Percentiles rank a stretch among this genome's conserved stretches.
Conservation (phyloP, 2,113 vertebrate genomes). For the Rhizomys pruinosus region DNA sequence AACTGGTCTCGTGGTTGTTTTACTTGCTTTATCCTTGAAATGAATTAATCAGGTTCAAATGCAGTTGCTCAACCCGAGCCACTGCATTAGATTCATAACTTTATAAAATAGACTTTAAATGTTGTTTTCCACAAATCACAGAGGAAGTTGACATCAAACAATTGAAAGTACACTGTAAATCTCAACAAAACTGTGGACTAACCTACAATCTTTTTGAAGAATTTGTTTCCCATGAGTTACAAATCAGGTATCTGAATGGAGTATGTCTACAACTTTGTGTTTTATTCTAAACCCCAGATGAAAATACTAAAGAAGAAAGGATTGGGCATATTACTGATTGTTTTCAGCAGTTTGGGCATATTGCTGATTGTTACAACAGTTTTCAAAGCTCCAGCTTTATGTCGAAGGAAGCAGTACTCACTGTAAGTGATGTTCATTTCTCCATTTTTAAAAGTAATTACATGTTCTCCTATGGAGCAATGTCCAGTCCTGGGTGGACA, state of each 20-base stretch:
- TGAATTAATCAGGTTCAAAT: slow-evolving; percentile 71
- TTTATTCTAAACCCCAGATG: slow-evolving; percentile 55
- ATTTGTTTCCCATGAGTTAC: slow-evolving; percentile 9
- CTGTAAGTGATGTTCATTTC: not conserved
- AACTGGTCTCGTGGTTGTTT: slow-evolving; percentile 42
- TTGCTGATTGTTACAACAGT: not conserved
- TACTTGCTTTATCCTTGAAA: slow-evolving; percentile 77
- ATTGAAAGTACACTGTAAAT: not conserved
- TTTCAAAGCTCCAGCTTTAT: not conserved
- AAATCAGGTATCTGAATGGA: slow-evolving; percentile 34
- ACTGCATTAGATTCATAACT: slow-evolving; percentile 63
- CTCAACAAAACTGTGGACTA: slow-evolving; percentile 1
- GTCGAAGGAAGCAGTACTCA: slow-evolving; percentile 65
- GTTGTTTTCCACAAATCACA: slow-evolving; percentile 36
- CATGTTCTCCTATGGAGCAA: not conserved
- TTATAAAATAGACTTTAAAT: slow-evolving; percentile 43
- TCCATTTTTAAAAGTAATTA: slow-evolving; percentile 20
- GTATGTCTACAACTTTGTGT: not conserved
- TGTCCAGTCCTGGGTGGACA: not conserved
- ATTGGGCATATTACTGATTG: not conserved
- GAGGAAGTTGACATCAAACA: slow-evolving; percentile 38
- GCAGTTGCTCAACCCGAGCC: slow-evolving; percentile 69
- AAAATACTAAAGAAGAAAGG: slow-evolving; percentile 30
- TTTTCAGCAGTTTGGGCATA: not conserved
- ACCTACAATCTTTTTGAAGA: not conserved